Conservation (phyloP, 2,797 vertebrate genomes). For the Pseudochaenichthys georgianus region DNA sequence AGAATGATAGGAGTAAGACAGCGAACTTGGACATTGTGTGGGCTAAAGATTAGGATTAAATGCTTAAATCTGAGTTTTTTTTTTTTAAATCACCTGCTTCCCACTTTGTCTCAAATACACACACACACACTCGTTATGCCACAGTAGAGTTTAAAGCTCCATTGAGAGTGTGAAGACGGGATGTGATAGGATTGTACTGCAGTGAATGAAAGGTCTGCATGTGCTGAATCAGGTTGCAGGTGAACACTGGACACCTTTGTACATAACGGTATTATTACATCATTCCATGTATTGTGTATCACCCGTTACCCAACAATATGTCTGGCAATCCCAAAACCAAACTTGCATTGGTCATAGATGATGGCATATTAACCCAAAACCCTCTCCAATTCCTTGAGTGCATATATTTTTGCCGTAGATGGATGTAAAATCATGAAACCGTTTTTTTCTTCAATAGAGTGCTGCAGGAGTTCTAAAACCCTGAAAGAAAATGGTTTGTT, state of each 20-base stretch:
- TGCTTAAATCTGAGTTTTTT: conserved; percentile 24
- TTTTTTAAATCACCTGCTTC: conserved; percentile 22
- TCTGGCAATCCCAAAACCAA: conserved; percentile 10
- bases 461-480: too few relatives aligned
- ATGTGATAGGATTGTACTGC: conserved; percentile 33
- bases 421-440: not conserved
- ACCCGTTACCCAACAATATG: conserved; percentile 27
- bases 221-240: conserved; percentile 41
- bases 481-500: too few relatives aligned
- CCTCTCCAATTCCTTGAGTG: conserved; percentile 21
- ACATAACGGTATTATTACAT: conserved; percentile 29
- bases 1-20: conserved; percentile 28
- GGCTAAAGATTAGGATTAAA: conserved; percentile 35
- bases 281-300: conserved; percentile 27
- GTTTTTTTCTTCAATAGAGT: too few relatives aligned
- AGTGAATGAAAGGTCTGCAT: conserved; percentile 34
- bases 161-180: conserved; percentile 31
- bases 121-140: conserved; percentile 14
- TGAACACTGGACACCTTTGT: conserved; percentile 18
- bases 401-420: conserved; percentile 20
- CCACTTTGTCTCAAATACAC: conserved; percentile 10
- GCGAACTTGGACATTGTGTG: conserved; percentile 25
- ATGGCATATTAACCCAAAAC: conserved; percentile 14
- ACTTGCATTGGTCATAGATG: conserved; percentile 2
- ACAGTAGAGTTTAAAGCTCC: conserved; percentile 18